Evolutionary conservation across 2,797 vertebrate genomes (phyloP).

Genomic region (Columba guinea): DNA sequence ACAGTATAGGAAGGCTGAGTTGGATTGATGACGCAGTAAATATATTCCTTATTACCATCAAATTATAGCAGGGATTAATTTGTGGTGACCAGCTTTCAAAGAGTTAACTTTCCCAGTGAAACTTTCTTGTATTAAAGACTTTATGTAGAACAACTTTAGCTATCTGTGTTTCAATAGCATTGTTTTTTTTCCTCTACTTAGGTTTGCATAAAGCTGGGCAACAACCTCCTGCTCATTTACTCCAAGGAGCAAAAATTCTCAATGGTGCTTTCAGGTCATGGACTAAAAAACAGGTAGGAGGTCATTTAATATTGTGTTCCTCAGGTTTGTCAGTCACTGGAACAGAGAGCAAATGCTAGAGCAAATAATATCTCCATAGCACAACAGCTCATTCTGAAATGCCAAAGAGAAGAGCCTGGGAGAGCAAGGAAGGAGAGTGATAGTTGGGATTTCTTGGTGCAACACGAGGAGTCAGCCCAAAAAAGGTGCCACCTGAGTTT

Average conservation of each 20-base stretch:
- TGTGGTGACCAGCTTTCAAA: neutral
- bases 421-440: neutral
- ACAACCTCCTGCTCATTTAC: constrained; percentile 90
- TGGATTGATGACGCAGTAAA: neutral
- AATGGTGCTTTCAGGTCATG: constrained; percentile 98
- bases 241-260: constrained; percentile 97
- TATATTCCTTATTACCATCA: neutral
- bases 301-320: neutral
- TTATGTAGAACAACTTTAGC: neutral
- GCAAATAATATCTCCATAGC: neutral
- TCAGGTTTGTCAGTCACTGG: neutral
- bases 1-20: neutral
- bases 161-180: neutral
- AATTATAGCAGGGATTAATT: neutral
- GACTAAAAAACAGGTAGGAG: constrained; percentile 96
- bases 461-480: neutral
- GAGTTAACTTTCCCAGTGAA: neutral
- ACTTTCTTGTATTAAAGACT: neutral
- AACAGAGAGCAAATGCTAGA: neutral
- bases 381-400: neutral
- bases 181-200: constrained; percentile 44
- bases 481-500: neutral
- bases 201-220: constrained; percentile 97
- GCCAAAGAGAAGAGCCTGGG: neutral
- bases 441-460: neutral